Conservation (phyloP, 1,140 invertebrate genomes). For the Drosophila tsacasi region DNA sequence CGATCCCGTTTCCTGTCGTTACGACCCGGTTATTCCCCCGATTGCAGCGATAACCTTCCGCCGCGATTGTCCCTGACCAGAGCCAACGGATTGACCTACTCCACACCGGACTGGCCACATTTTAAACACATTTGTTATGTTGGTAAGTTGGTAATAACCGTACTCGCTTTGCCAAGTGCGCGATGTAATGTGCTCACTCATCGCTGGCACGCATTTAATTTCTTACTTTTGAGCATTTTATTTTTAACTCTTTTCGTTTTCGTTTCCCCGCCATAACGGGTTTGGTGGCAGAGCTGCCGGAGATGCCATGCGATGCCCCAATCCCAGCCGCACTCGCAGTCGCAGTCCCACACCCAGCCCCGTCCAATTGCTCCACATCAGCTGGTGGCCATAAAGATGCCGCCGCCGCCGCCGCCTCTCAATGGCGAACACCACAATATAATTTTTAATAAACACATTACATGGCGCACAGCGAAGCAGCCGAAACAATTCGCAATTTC, state of each 20-base stretch:
- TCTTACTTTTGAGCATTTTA: conserved; percentile 33
- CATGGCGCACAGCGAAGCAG: conserved; percentile 45
- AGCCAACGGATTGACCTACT: conserved; percentile 51
- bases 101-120: conserved; percentile 40
- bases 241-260: conserved; percentile 30
- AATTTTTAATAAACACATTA: conserved; percentile 82
- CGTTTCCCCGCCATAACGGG: conserved; percentile 26
- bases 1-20: conserved; percentile 1
- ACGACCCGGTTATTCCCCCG: conserved; percentile 30
- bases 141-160: conserved; percentile 38
- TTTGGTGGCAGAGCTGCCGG: conserved; percentile 58
- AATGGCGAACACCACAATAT: conserved; percentile 71
- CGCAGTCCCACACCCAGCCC: conserved; percentile 8
- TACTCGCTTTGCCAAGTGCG: conserved; percentile 61
- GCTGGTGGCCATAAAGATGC: conserved; percentile 65
- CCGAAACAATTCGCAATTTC: conserved; percentile 72
- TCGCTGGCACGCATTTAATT: conserved; percentile 71
- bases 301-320: conserved; percentile 35
- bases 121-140: conserved; percentile 57
- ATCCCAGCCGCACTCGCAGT: background rate
- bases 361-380: conserved; percentile 75
- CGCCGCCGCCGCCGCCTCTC: conserved; percentile 29
- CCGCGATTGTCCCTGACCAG: conserved; percentile 45
- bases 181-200: conserved; percentile 79
- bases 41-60: conserved; percentile 44